These are phyloP conservation scores for Phthorimaea operculella DNA, from an alignment of 1,140 invertebrate genomes.

Conservation along the genomic window DNA sequence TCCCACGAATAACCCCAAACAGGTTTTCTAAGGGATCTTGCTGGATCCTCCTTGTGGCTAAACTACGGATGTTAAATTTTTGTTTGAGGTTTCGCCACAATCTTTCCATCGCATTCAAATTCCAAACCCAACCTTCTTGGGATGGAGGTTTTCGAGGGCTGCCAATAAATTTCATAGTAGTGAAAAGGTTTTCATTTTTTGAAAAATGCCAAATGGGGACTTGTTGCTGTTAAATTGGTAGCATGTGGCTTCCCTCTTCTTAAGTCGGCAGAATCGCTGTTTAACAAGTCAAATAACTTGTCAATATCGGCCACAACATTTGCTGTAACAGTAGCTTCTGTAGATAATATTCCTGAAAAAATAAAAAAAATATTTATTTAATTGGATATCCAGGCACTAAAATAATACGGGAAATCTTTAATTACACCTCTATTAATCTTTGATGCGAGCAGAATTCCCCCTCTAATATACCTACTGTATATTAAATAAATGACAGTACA, in stretches of 20 bases:
- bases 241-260: constrained; percentile 2
- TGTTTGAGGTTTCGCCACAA: constrained; percentile 11
- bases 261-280: constrained; percentile 8
- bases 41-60: constrained; percentile 11
- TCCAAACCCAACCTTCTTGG: constrained; percentile 19
- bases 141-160: constrained; percentile 13
- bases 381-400: no score
- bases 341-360: constrained; percentile 7
- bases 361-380: no score
- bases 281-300: constrained; percentile 11
- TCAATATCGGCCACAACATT: constrained; percentile 8
- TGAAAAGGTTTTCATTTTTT: constrained; percentile 16
- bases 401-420: no score
- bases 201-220: constrained; percentile 13
- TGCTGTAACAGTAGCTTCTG: constrained; percentile 5
- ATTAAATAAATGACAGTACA: no score
- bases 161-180: constrained; percentile 13
- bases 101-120: constrained; percentile 13
- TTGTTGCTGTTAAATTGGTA: constrained; percentile 12
- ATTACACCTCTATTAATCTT: no score
- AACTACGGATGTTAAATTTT: constrained; percentile 11
- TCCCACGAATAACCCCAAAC: neutral
- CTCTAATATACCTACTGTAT: no score
- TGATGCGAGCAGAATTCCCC: no score
- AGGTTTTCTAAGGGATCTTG: constrained; percentile 16